Evolutionary conservation across 2,888 invertebrate genomes (phyloP).

Genomic region (Scaptodrosophila latifasciaeformis): DNA sequence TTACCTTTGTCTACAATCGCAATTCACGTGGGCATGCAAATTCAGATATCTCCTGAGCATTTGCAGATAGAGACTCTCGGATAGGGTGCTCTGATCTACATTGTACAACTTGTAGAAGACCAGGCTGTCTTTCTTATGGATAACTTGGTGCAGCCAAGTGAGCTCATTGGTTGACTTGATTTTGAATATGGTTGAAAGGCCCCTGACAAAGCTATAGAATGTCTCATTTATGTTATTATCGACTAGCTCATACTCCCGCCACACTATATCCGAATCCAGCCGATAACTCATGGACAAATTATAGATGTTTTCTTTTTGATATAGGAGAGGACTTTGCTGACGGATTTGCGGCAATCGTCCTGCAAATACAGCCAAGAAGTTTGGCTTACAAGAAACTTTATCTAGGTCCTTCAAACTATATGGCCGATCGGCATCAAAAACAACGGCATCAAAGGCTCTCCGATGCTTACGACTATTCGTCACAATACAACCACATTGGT

Average conservation of each 20-base stretch:
- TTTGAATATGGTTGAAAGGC: not conserved
- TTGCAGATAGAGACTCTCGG: conserved; percentile 34
- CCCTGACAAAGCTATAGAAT: conserved; percentile 9
- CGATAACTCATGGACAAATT: conserved; percentile 54
- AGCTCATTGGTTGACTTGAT: not conserved
- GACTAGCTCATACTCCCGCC: conserved; percentile 34
- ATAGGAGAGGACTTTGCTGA: conserved; percentile 1
- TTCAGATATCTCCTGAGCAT: conserved; percentile 28
- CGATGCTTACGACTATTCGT: conserved; percentile 21
- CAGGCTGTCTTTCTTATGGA: conserved; percentile 15
- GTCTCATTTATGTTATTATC: not conserved
- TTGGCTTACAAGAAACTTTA: not conserved
- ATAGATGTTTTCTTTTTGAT: conserved; percentile 16
- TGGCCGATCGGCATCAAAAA: conserved; percentile 35
- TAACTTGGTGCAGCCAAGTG: not conserved
- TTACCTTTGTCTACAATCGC: conserved; percentile 11
- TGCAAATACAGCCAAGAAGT: conserved; percentile 33
- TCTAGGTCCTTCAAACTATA: conserved; percentile 26
- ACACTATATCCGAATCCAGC: conserved; percentile 43
- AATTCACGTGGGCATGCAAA: conserved; percentile 22
- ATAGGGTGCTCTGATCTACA: conserved; percentile 7
- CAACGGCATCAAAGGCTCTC: conserved; percentile 36
- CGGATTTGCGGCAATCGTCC: conserved; percentile 19
- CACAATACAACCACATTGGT: conserved; percentile 38
- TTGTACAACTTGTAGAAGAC: conserved; percentile 37